These are phyloP conservation scores for Phasianus colchicus DNA, from an alignment of 2,113 vertebrate species.

Conservation along the genomic window DNA sequence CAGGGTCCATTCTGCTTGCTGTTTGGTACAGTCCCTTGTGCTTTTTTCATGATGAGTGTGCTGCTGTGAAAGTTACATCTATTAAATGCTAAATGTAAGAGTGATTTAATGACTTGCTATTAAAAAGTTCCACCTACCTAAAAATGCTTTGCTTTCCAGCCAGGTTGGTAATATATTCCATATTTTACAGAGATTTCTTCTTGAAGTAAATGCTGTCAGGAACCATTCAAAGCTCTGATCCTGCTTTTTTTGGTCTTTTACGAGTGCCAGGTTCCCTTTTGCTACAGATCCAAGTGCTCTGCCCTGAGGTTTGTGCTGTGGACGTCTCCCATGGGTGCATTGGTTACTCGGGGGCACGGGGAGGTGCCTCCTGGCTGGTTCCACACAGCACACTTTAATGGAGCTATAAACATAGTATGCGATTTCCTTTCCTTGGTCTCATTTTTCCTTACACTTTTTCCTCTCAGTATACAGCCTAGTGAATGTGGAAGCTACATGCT, in stretches of 20 bases:
- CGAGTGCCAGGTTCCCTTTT: neutral
- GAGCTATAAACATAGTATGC: constrained; percentile 7
- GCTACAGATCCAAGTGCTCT: neutral
- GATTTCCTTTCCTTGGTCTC: constrained; percentile 36
- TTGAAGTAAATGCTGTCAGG: constrained; percentile 23
- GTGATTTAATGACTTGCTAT: constrained; percentile 41
- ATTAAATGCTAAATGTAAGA: constrained; percentile 44
- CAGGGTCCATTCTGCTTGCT: neutral
- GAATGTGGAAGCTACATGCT: neutral
- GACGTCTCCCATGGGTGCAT: neutral
- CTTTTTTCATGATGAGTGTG: neutral
- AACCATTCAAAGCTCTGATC: constrained; percentile 12
- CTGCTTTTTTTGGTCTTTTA: neutral
- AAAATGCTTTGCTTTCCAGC: constrained; percentile 36
- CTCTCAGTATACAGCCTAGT: neutral
- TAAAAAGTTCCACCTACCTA: constrained; percentile 53
- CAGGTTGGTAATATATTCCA: constrained; percentile 39
- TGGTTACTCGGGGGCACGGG: neutral
- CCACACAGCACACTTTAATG: neutral
- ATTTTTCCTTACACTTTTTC: neutral
- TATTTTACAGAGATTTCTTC: constrained; percentile 12
- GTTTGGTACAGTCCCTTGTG: neutral
- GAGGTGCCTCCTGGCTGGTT: neutral
- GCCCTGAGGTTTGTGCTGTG: neutral
- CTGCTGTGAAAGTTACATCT: constrained; percentile 20